Evolutionary conservation across 2,113 vertebrate genomes (phyloP).

Genomic region (Crypturellus undulatus): DNA sequence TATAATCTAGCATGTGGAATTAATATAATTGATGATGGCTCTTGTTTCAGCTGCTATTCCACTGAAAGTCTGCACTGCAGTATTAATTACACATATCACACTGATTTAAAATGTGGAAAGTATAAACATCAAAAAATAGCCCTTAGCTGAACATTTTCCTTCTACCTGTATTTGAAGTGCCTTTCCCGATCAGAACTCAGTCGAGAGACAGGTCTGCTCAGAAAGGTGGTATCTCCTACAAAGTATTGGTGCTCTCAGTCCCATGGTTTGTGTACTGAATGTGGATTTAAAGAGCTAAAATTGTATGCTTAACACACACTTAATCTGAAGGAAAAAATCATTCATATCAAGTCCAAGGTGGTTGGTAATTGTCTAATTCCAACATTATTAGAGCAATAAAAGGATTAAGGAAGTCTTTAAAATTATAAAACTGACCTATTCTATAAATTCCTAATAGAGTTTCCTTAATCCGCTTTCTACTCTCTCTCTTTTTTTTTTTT

Average conservation of each 20-base stretch:
- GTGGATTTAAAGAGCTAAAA: background rate
- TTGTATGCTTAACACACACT: background rate
- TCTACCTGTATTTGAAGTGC: background rate
- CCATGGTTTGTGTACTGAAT: background rate
- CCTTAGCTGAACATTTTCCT: background rate
- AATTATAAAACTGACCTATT: background rate
- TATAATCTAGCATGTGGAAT: background rate
- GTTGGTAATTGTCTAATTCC: background rate
- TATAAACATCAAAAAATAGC: background rate
- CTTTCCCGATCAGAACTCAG: background rate
- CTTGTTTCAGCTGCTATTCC: background rate
- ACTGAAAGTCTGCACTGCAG: background rate
- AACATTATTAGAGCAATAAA: slow-evolving; percentile 36
- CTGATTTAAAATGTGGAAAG: background rate
- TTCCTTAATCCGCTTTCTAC: background rate
- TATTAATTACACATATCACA: background rate
- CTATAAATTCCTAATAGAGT: slow-evolving; percentile 6
- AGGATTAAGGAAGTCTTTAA: background rate
- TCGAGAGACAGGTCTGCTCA: rapidly evolving
- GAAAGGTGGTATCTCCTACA: background rate
- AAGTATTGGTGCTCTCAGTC: background rate
- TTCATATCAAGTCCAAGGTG: background rate
- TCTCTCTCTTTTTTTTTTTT: background rate
- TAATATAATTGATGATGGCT: background rate
- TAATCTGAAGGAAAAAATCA: background rate